Evolutionary conservation across 2,888 invertebrate species (phyloP).

Genomic region (Julus scanicus): DNA sequence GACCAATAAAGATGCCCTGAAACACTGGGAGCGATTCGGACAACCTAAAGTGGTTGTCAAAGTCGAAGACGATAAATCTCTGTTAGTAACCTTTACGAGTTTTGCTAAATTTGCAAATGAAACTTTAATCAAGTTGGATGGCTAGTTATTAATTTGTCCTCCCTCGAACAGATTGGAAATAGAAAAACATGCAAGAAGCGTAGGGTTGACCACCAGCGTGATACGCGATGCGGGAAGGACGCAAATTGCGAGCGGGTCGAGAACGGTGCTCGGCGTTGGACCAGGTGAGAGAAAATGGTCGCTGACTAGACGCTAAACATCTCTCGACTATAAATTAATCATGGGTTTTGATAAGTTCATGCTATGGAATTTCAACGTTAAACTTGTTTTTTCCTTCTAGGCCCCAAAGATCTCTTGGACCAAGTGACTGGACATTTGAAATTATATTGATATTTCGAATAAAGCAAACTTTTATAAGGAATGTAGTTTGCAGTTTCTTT

Average conservation of each 20-base stretch:
- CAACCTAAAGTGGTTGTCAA: slow-evolving; percentile 90
- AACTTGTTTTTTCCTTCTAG: slow-evolving; percentile 51
- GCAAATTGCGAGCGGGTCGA: slow-evolving; percentile 87
- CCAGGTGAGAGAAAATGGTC: slow-evolving; percentile 71
- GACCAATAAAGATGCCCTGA: slow-evolving; percentile 73
- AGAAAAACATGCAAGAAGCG: slow-evolving; percentile 75
- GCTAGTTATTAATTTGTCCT: neutral
- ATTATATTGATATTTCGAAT: slow-evolving; percentile 68
- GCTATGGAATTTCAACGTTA: neutral
- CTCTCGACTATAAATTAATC: no score
- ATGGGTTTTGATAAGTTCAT: neutral
- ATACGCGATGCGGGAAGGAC: slow-evolving; percentile 93
- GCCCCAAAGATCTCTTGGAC: slow-evolving; percentile 79
- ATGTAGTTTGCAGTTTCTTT: neutral
- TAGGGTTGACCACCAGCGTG: slow-evolving; percentile 78
- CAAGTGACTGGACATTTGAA: slow-evolving; percentile 88
- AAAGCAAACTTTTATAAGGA: neutral
- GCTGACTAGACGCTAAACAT: neutral
- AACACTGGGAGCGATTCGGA: slow-evolving; percentile 77
- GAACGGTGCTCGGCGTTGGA: slow-evolving; percentile 92
- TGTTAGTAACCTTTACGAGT: slow-evolving; percentile 65
- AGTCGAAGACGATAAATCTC: slow-evolving; percentile 78
- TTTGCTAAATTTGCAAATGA: neutral
- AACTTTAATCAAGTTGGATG: no score
- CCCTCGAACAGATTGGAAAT: slow-evolving; percentile 69